Percentiles rank a stretch among this genome's conserved stretches.
Evolutionary conservation across 2,797 vertebrate species (phyloP).

Genomic region (Rhinella marina): DNA sequence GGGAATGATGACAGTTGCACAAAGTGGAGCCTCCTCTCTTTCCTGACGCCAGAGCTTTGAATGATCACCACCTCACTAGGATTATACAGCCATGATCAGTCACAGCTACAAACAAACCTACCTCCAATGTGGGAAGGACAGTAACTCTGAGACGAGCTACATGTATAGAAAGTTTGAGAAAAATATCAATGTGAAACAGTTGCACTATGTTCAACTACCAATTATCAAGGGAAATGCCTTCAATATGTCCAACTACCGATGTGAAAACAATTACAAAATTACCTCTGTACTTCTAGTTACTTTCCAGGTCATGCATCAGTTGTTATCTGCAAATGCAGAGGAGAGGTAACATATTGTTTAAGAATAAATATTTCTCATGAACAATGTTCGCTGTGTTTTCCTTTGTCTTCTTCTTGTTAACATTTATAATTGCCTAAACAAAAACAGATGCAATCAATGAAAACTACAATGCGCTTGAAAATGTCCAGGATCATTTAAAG

Average conservation of each 20-base stretch:
- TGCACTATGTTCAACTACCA: too few species aligned
- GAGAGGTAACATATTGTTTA: conserved; percentile 50
- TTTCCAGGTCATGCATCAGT: conserved; percentile 9
- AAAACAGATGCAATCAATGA: conserved; percentile 56
- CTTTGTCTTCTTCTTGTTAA: conserved; percentile 59
- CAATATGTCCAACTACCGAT: not conserved
- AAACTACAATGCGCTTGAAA: conserved; percentile 44
- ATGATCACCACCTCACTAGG: too few species aligned
- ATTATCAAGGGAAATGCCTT: too few species aligned
- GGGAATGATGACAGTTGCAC: too few species aligned
- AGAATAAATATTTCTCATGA: conserved; percentile 55
- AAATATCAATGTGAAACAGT: too few species aligned
- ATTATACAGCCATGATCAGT: too few species aligned
- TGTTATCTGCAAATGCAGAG: conserved; percentile 31
- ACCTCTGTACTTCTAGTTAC: not conserved
- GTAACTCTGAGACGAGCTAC: too few species aligned
- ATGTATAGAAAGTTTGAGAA: too few species aligned
- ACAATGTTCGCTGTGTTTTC: conserved; percentile 12
- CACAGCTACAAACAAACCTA: too few species aligned
- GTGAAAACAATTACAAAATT: not conserved
- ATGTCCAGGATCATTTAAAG: conserved; percentile 53
- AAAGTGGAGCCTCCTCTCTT: too few species aligned
- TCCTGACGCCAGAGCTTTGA: too few species aligned
- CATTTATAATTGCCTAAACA: conserved; percentile 54
- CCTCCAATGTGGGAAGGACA: too few species aligned